Conservation (phyloP, 2,888 invertebrate genomes). For the Diarsia dahlii region DNA sequence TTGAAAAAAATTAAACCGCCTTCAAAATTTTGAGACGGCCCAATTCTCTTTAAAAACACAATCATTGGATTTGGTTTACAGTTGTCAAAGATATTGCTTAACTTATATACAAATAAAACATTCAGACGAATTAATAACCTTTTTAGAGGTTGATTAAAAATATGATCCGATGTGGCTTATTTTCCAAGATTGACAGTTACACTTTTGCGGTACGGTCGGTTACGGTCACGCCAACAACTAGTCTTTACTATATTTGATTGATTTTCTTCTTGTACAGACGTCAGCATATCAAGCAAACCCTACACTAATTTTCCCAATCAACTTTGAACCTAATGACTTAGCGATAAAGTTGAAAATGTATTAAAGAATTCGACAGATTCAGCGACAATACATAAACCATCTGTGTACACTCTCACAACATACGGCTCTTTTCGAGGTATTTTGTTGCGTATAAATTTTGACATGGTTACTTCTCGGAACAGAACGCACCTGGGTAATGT, state of each 20-base stretch:
- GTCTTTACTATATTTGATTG: neutral
- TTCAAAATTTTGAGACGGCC: neutral
- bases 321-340: too few species aligned
- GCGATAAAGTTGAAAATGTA: too few species aligned
- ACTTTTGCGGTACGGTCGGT: neutral
- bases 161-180: neutral
- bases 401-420: slow-evolving; percentile 54
- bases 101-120: neutral
- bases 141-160: neutral
- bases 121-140: neutral
- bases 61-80: too few species aligned
- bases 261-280: neutral
- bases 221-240: too few species aligned
- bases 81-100: too few species aligned
- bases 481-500: slow-evolving; percentile 68
- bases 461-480: slow-evolving; percentile 56
- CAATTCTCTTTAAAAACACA: neutral
- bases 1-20: neutral
- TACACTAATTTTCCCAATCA: too few species aligned
- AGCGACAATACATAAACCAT: neutral
- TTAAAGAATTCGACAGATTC: too few species aligned
- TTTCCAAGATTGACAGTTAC: neutral
- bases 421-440: slow-evolving; percentile 69
- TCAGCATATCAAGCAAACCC: too few species aligned
- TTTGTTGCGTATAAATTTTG: slow-evolving; percentile 60